Evolutionary conservation across 1,140 invertebrate genomes (phyloP).

Genomic region (Bombus ignitus): DNA sequence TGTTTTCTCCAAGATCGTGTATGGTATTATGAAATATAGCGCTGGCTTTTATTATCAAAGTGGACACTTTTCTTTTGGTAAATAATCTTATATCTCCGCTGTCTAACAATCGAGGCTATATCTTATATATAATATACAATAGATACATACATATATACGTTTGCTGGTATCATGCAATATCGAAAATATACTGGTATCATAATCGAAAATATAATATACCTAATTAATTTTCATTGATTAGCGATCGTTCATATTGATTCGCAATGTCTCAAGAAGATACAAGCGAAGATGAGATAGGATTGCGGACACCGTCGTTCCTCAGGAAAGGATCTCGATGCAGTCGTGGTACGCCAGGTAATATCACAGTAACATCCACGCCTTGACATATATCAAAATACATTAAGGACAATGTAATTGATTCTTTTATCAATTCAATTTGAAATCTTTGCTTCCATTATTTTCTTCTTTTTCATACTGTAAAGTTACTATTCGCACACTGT

Average conservation of each 20-base stretch:
- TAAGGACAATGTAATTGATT: neutral
- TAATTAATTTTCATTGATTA: no score
- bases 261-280: conserved; percentile 23
- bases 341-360: conserved; percentile 37
- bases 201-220: no score
- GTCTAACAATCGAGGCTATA: no score
- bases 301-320: conserved; percentile 55
- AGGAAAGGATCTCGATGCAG: conserved; percentile 49
- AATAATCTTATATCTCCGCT: neutral
- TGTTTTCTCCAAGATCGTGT: neutral
- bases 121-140: no score
- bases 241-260: no score
- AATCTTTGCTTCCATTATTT: neutral
- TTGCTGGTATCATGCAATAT: no score
- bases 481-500: neutral
- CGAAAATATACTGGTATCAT: no score
- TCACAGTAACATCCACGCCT: neutral
- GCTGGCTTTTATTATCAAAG: neutral
- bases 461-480: neutral
- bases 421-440: neutral
- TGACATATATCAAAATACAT: neutral
- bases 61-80: neutral
- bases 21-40: neutral
- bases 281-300: conserved; percentile 69
- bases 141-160: no score